Percentiles rank a stretch among this genome's conserved stretches.
Evolutionary conservation across 2,888 invertebrate genomes (phyloP).

Genomic region (Sclerodermus sp.): DNA sequence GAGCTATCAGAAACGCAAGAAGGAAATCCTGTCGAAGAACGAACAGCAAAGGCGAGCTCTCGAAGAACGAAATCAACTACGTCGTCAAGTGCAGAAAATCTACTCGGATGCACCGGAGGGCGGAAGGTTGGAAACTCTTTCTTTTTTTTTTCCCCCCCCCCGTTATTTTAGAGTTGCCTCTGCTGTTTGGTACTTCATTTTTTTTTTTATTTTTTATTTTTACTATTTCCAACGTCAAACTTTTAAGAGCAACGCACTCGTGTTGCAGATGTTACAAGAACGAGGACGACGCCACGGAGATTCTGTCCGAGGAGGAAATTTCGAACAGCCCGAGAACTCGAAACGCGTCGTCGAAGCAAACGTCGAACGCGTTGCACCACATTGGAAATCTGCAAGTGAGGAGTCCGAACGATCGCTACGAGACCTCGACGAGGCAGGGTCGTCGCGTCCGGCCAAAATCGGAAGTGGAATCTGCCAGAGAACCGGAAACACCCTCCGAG

Average conservation of each 20-base stretch:
- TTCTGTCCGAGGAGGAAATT: slow-evolving; percentile 31
- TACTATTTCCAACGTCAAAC: no score
- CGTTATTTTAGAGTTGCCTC: no score
- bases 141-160: no score
- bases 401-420: slow-evolving; percentile 25
- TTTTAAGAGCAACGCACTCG: no score
- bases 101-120: slow-evolving; percentile 17
- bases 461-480: slow-evolving; percentile 23
- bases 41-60: slow-evolving; percentile 19
- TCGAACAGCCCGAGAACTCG: no score
- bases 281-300: slow-evolving; percentile 22
- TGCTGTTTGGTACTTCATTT: no score
- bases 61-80: slow-evolving; percentile 18
- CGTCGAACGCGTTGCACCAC: background rate
- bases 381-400: slow-evolving; percentile 18
- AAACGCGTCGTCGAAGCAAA: no score
- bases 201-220: no score
- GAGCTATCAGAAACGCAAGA: slow-evolving; percentile 9
- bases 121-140: background rate
- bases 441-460: slow-evolving; percentile 27
- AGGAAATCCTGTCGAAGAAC: slow-evolving; percentile 10
- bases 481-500: slow-evolving; percentile 12
- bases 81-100: slow-evolving; percentile 15
- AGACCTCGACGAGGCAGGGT: slow-evolving; percentile 6
- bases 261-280: slow-evolving; percentile 22